These are phyloP conservation scores for Thecocarcelia acutangulata DNA, from an alignment of 2,888 invertebrate genomes.

Conservation along the genomic window DNA sequence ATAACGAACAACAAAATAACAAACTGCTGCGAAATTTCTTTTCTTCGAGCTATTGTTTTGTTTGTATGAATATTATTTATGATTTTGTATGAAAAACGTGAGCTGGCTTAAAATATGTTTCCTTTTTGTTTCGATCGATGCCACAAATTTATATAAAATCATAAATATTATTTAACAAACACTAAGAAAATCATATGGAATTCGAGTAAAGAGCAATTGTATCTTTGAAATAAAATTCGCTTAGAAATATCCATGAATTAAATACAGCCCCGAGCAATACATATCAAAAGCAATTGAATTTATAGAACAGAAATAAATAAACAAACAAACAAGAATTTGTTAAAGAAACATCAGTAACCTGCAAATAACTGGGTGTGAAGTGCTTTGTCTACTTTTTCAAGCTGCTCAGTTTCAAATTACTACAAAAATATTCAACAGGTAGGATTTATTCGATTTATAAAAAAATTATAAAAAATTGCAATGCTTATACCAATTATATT, in stretches of 20 bases:
- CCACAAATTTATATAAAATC: slow-evolving; percentile 27
- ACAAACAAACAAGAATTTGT: slow-evolving; percentile 1
- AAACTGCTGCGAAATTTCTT: slow-evolving; percentile 19
- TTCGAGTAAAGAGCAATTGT: slow-evolving; percentile 15
- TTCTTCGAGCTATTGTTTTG: slow-evolving; percentile 4
- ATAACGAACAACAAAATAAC: slow-evolving; percentile 36
- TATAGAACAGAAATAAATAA: not conserved
- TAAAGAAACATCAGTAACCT: slow-evolving; percentile 15
- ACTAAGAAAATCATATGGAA: slow-evolving; percentile 3
- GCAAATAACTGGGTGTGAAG: slow-evolving; percentile 44
- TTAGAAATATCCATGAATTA: slow-evolving; percentile 30
- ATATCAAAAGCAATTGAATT: not conserved
- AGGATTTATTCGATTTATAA: slow-evolving; percentile 10
- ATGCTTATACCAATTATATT: not conserved
- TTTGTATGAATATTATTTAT: slow-evolving; percentile 53
- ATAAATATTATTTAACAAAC: slow-evolving; percentile 51
- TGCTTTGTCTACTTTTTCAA: slow-evolving; percentile 30
- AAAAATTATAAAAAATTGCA: not conserved
- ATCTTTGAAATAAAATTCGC: slow-evolving; percentile 8
- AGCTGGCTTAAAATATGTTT: slow-evolving; percentile 12
- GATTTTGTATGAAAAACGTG: slow-evolving; percentile 51
- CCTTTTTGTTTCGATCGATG: not conserved
- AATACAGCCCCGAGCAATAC: not conserved
- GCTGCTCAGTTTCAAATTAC: slow-evolving; percentile 19
- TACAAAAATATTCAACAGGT: slow-evolving; percentile 38